phyloP scores from a whole-genome alignment of 2,888 invertebrate species.

The Nasonia oneida region DNA sequence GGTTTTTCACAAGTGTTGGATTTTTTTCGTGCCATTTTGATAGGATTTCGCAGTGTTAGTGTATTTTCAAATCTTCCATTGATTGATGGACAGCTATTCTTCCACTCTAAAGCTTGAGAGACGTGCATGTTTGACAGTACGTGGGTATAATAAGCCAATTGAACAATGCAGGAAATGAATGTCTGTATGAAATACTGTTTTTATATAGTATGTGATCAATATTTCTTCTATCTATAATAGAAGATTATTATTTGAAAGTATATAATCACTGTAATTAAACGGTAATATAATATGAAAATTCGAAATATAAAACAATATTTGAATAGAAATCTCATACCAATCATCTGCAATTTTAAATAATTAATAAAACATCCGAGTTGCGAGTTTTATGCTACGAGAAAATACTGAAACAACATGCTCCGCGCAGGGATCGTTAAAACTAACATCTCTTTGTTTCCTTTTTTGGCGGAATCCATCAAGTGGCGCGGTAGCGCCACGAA shows the following conservation, averaged over 20 bases:
- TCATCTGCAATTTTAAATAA: background rate
- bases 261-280: too few relatives aligned
- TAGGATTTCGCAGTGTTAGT: background rate
- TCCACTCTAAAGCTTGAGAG: background rate
- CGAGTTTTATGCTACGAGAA: constrained; percentile 34
- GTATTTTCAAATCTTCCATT: background rate
- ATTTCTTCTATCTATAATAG: too few relatives aligned
- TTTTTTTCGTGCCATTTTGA: background rate
- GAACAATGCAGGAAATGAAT: too few relatives aligned
- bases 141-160: background rate
- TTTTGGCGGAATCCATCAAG: constrained; percentile 17
- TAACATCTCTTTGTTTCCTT: constrained; percentile 37
- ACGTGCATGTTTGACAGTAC: background rate
- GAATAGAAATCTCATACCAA: background rate
- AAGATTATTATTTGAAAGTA: too few relatives aligned
- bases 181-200: too few relatives aligned
- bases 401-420: constrained; percentile 40
- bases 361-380: background rate
- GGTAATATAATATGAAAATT: too few relatives aligned
- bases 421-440: constrained; percentile 52
- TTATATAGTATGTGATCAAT: too few relatives aligned
- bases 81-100: background rate
- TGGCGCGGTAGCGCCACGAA: too few relatives aligned
- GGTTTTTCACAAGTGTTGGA: background rate
- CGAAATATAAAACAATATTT: background rate